Evolutionary conservation across 2,888 invertebrate species (phyloP), one percentile per base, ranked within the genome.

Genomic region (Mechanitis mazaeus): DNA sequence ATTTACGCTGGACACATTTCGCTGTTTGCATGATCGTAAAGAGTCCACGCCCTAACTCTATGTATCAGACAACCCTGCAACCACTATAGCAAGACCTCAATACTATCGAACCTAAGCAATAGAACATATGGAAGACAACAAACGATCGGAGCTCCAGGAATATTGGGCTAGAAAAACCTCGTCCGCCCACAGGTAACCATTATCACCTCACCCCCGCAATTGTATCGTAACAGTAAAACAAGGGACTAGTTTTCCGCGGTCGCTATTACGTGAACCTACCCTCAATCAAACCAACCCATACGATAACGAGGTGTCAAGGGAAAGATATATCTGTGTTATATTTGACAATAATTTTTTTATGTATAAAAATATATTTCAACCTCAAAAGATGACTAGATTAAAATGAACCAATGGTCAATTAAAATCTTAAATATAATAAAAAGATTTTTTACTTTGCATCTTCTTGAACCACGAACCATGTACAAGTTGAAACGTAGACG

Each of bases 21-120:
- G 80, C 79, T 71, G 88, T 88, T 88, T 86, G 85, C 84, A 81
- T 83, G 83, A 72, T 78, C 79, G 79, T 87, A 85, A 85, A 86
- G 72, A 76, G 72, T 79, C 81, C 87, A 85, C 88, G 78, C 87
- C 88, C 85, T 81, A 68, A 71, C 71, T 65, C 68, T 64, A 71
- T 69, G 72, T 77, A 74, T 75, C 80, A 80, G 70, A 64, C 61
- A 67, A 63, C 87, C 82, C 82, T 33, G 45, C 78, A 69, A 56
- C 66, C 63, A 68, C 45, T 54, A 28, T 53, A 46, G 11, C 46
- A 33, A 58, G 69, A 63, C 64, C 71, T 72, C 56, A 53, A 65
- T 42, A 46, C 45, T 45, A 59, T 61, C 60, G 53, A 47, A 57
- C 56, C 45, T 58, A 60, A 66, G 58, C 47, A 56, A 59, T 45